Evolutionary conservation across 2,113 vertebrate genomes (phyloP).

Genomic region (Balaeniceps rex): DNA sequence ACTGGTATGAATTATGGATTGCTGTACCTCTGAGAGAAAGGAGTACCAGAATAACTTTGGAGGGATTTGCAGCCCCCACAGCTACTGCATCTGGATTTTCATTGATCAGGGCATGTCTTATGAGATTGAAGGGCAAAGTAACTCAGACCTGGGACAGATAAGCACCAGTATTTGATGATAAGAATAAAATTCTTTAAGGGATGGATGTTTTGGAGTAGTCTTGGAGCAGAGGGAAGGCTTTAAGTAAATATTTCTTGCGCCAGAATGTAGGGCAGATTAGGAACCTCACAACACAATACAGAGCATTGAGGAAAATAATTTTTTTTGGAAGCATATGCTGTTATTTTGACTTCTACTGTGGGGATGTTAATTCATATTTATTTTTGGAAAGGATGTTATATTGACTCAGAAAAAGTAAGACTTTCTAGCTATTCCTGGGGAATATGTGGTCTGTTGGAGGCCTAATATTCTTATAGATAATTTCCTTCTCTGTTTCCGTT

Average conservation of each 20-base stretch:
- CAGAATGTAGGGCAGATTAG: not conserved
- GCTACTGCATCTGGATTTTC: not conserved
- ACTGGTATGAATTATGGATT: not conserved
- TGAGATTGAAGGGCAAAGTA: not conserved
- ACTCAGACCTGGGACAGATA: not conserved
- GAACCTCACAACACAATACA: not conserved
- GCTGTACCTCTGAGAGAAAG: not conserved
- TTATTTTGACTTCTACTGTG: not conserved
- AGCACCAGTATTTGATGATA: not conserved
- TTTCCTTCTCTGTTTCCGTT: not conserved
- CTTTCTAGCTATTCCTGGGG: not conserved
- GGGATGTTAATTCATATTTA: not conserved
- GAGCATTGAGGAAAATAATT: not conserved
- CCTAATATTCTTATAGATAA: not conserved
- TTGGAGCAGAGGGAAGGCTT: not conserved
- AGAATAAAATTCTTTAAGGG: not conserved
- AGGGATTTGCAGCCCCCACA: not conserved
- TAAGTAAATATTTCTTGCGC: not conserved
- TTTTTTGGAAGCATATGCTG: not conserved
- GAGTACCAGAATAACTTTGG: not conserved
- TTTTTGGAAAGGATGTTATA: not conserved
- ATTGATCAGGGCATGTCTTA: not conserved
- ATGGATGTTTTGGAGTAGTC: not conserved
- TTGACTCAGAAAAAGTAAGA: not conserved
- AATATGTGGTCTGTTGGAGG: not conserved